These are phyloP conservation scores for Pediacus dermestoides DNA, from an alignment of 2,888 invertebrate genomes.

Conservation along the genomic window DNA sequence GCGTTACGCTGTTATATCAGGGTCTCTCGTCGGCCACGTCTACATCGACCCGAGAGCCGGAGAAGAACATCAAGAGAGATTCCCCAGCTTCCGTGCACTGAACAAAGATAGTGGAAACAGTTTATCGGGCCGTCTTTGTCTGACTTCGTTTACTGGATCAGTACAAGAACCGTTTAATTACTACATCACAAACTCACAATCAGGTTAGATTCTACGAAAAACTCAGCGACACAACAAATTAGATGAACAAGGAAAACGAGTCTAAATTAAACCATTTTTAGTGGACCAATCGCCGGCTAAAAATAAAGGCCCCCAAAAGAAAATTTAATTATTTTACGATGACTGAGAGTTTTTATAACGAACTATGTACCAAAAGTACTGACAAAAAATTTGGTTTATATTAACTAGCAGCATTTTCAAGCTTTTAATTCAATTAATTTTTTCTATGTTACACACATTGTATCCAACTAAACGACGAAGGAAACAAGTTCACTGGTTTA, in stretches of 20 bases:
- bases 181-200: slow-evolving; percentile 22
- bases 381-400: no score
- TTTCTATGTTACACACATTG: no score
- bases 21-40: neutral
- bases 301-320: slow-evolving; percentile 5
- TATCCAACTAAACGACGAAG: no score
- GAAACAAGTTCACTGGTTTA: no score
- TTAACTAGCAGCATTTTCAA: neutral
- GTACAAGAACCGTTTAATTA: slow-evolving; percentile 26
- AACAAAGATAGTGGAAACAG: neutral
- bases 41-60: slow-evolving; percentile 4
- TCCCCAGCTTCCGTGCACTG: neutral
- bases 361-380: no score
- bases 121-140: slow-evolving; percentile 2
- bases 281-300: slow-evolving; percentile 5
- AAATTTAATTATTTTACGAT: slow-evolving; percentile 19
- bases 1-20: slow-evolving; percentile 1
- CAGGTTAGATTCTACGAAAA: slow-evolving; percentile 25
- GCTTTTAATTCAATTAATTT: slow-evolving; percentile 2
- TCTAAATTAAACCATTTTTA: slow-evolving; percentile 7
- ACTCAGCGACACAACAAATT: slow-evolving; percentile 24
- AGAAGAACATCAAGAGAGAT: neutral
- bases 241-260: slow-evolving; percentile 18
- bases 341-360: slow-evolving; percentile 11
- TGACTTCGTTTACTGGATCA: slow-evolving; percentile 1